A percentile compares a stretch with the other conserved stretches of the same genome.
phyloP scores from a whole-genome alignment of 1,140 invertebrate species.

The Asobara japonica region DNA sequence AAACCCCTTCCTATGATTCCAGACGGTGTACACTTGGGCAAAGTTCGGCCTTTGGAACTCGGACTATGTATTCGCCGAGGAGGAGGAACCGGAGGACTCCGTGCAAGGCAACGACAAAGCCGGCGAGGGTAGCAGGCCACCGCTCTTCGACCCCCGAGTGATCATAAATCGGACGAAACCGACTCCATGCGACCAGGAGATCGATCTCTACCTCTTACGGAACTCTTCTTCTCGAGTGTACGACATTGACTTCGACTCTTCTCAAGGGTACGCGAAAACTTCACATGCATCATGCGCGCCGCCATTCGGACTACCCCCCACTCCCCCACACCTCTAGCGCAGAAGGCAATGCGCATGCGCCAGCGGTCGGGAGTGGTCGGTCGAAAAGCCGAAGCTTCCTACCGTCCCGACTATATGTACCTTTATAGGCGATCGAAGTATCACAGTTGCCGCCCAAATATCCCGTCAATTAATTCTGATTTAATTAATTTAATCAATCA shows the following conservation, averaged over 20 bases:
- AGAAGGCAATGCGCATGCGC: no score
- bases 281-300: no score
- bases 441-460: no score
- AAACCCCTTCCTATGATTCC: not conserved
- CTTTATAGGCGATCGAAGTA: no score
- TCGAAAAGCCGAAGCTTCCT: no score
- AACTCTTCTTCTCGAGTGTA: conserved; percentile 52
- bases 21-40: not conserved
- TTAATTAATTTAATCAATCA: no score
- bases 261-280: no score
- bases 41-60: not conserved
- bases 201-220: conserved; percentile 59
- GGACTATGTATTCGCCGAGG: conserved; percentile 32
- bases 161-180: conserved; percentile 81
- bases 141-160: conserved; percentile 70
- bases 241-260: conserved; percentile 49
- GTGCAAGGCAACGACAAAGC: conserved; percentile 61
- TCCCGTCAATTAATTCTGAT: no score
- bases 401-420: no score
- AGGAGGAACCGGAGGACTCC: conserved; percentile 41
- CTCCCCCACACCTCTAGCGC: no score
- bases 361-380: no score
- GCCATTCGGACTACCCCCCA: no score
- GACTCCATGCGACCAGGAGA: conserved; percentile 80
- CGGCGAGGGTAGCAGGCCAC: conserved; percentile 64